These are phyloP conservation scores for Cataglyphis rosenhaueri DNA, from an alignment of 2,888 invertebrate species.

Conservation along the genomic window DNA sequence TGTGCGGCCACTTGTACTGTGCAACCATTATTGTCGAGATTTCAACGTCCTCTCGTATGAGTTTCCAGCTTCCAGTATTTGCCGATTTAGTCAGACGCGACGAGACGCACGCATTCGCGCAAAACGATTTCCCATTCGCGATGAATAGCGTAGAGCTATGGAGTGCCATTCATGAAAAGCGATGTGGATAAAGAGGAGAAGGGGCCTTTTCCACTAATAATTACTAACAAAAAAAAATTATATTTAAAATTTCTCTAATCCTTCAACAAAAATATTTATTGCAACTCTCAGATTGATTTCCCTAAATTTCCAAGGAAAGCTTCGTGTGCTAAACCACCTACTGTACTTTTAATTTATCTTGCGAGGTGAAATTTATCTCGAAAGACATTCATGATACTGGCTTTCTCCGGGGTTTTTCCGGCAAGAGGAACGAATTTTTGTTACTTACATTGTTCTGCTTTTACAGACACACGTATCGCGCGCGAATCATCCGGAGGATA, in stretches of 20 bases:
- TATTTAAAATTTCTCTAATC: background rate
- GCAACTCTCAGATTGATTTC: background rate
- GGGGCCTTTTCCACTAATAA: background rate
- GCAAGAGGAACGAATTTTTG: background rate
- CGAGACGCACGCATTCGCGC: conserved; percentile 37
- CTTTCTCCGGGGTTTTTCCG: background rate
- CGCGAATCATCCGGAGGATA: conserved; percentile 33
- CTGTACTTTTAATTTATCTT: conserved; percentile 7
- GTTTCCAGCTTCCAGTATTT: conserved; percentile 44
- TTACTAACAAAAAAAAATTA: background rate
- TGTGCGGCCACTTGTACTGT: conserved; percentile 43
- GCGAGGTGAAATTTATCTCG: conserved; percentile 20
- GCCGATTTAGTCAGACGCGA: conserved; percentile 40
- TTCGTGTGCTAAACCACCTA: background rate
- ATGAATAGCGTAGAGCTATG: background rate
- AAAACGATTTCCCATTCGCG: conserved; percentile 48
- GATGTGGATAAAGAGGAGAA: background rate
- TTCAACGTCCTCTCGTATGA: conserved; percentile 41
- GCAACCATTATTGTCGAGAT: conserved; percentile 48
- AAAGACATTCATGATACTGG: background rate
- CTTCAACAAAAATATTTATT: background rate
- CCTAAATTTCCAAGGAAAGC: background rate
- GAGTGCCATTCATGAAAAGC: background rate
- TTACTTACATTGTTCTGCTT: conserved; percentile 10
- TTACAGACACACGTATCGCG: conserved; percentile 10